A percentile compares a stretch with the other conserved stretches of the same genome.
phyloP scores from a whole-genome alignment of 1,140 invertebrate species.

The Bactericera cockerelli region DNA sequence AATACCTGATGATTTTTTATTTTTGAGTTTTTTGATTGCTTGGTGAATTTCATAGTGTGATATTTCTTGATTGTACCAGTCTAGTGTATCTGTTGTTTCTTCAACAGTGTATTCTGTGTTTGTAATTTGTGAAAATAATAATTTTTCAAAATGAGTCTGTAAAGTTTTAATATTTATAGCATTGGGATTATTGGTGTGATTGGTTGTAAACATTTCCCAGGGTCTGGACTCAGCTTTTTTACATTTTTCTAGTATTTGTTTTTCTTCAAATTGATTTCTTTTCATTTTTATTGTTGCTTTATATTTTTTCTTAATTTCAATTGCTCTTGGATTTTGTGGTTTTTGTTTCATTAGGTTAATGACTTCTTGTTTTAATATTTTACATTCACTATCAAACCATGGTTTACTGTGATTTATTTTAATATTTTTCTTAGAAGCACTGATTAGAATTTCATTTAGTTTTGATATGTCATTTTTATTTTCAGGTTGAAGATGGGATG shows the following conservation, averaged over 20 bases:
- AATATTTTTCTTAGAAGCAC: background rate
- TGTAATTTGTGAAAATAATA: background rate
- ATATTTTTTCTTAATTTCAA: constrained; percentile 3
- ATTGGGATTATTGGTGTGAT: background rate
- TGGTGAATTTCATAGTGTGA: background rate
- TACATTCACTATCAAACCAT: too few species aligned
- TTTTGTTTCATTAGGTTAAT: background rate
- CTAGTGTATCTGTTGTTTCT: background rate
- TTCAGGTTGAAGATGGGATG: too few species aligned
- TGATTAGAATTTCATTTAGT: background rate
- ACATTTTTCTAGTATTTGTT: background rate
- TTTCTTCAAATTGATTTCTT: background rate
- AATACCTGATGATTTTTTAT: background rate
- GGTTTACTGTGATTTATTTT: background rate
- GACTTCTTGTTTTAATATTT: background rate
- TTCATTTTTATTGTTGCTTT: background rate
- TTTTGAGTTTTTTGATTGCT: background rate
- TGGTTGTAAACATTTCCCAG: background rate
- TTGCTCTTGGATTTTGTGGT: background rate
- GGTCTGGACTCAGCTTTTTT: background rate
- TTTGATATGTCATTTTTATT: background rate
- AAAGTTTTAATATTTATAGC: background rate
- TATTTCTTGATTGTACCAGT: background rate
- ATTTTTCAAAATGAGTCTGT: background rate
- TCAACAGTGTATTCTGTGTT: background rate